Percentiles rank a stretch among this genome's conserved stretches.
Conservation (phyloP, 1,140 invertebrate genomes). For the Calliopsis andreniformis region DNA sequence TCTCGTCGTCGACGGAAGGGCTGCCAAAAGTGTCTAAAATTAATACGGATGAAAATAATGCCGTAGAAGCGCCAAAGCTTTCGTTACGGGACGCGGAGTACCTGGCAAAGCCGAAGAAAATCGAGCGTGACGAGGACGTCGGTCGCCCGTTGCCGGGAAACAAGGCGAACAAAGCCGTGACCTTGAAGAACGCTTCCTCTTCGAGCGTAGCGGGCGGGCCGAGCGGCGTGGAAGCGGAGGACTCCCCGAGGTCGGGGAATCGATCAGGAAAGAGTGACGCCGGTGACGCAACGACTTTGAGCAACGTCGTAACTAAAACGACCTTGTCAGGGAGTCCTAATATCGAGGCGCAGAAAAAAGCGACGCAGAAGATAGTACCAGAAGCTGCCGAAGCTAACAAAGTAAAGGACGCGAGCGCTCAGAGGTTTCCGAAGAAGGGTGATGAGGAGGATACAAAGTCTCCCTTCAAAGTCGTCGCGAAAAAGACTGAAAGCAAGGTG, state of each 20-base stretch:
- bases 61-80: constrained; percentile 65
- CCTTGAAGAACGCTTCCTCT: constrained; percentile 33
- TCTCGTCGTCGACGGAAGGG: constrained; percentile 18
- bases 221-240: neutral
- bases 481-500: neutral
- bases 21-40: constrained; percentile 71
- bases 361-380: neutral
- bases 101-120: constrained; percentile 52
- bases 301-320: constrained; percentile 10
- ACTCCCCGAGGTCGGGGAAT: neutral
- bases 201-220: neutral
- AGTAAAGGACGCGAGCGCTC: neutral
- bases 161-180: constrained; percentile 47
- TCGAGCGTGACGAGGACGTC: constrained; percentile 24
- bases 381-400: constrained; percentile 5
- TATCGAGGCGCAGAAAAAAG: neutral
- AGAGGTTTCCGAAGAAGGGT: neutral
- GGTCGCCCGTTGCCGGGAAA: constrained; percentile 44
- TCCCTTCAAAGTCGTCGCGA: neutral
- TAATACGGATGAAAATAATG: constrained; percentile 69
- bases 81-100: constrained; percentile 52
- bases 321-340: constrained; percentile 31
- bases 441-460: neutral
- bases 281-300: neutral
- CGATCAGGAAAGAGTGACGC: neutral